phyloP scores from a whole-genome alignment of 2,113 vertebrate species.

The Tenrec ecaudatus region DNA sequence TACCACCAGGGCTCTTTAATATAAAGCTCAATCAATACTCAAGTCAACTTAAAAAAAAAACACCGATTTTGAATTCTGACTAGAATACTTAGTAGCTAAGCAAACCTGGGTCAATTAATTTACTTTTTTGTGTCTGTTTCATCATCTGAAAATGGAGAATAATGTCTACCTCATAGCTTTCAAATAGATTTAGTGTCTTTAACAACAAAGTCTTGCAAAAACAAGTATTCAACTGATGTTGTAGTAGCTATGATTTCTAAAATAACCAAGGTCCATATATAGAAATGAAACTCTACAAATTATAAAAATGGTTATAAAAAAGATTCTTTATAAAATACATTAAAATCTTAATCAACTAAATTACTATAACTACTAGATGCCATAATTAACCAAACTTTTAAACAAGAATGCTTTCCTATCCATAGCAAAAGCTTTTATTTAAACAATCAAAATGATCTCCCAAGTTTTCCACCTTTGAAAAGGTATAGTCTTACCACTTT shows the following conservation, averaged over 20 bases:
- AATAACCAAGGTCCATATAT: slow-evolving; percentile 29
- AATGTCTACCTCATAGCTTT: background rate
- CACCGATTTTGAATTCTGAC: slow-evolving; percentile 49
- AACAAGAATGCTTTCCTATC: slow-evolving; percentile 14
- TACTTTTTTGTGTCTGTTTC: slow-evolving; percentile 29
- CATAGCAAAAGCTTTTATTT: slow-evolving; percentile 55
- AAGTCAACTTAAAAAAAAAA: background rate
- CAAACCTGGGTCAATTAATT: background rate
- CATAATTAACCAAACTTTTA: slow-evolving; percentile 56
- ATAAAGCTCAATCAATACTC: background rate
- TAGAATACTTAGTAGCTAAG: background rate
- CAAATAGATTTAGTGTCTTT: background rate
- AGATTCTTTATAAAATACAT: slow-evolving; percentile 13
- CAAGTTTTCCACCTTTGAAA: background rate
- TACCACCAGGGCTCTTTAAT: background rate
- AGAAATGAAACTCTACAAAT: slow-evolving; percentile 42
- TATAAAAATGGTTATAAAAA: slow-evolving; percentile 30
- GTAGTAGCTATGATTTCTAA: slow-evolving; percentile 39
- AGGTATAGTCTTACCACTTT: background rate
- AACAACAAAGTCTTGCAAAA: background rate
- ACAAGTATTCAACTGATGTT: background rate
- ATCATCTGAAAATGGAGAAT: slow-evolving; percentile 22
- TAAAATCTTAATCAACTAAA: slow-evolving; percentile 49
- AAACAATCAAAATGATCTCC: slow-evolving; percentile 20
- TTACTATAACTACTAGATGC: background rate